These are phyloP conservation scores for Caenorhabditis sp. DNA, from an alignment of 2,888 invertebrate species.

Conservation along the genomic window DNA sequence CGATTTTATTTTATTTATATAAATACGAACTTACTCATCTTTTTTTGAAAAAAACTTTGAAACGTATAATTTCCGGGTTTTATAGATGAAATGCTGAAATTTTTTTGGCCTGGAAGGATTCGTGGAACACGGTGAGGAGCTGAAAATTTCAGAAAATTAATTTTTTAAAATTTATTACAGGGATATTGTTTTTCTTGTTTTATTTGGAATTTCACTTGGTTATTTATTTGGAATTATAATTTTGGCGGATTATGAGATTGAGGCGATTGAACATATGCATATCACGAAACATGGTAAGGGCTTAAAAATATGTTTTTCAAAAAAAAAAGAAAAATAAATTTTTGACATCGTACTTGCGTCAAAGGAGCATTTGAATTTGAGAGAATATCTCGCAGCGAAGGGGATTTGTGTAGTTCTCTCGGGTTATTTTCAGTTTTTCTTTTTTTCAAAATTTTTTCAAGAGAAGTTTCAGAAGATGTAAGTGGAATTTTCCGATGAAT, in stretches of 20 bases:
- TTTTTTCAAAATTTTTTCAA: constrained; percentile 1
- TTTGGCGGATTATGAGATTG: constrained; percentile 19
- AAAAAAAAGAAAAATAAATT: background rate
- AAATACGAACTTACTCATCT: background rate
- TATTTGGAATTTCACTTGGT: constrained; percentile 25
- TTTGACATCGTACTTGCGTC: background rate
- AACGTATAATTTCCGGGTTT: background rate
- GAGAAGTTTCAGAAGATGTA: too few species aligned
- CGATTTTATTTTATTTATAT: background rate
- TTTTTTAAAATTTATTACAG: constrained; percentile 20
- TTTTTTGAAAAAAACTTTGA: background rate
- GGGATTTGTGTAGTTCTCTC: background rate
- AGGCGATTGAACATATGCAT: constrained; percentile 21
- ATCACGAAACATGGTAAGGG: constrained; percentile 7
- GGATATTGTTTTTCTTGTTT: constrained; percentile 15
- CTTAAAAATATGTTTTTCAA: too few species aligned
- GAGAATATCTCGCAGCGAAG: background rate
- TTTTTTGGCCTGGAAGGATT: background rate
- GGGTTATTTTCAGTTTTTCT: background rate
- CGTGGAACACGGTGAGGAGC: background rate
- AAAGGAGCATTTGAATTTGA: background rate
- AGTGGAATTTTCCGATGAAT: too few species aligned
- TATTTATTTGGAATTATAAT: constrained; percentile 22
- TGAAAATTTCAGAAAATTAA: background rate
- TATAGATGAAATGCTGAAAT: background rate